Base-by-base conservation (phyloP, 2,797 vertebrate genomes). In the Molossus alvarezi region DNA sequence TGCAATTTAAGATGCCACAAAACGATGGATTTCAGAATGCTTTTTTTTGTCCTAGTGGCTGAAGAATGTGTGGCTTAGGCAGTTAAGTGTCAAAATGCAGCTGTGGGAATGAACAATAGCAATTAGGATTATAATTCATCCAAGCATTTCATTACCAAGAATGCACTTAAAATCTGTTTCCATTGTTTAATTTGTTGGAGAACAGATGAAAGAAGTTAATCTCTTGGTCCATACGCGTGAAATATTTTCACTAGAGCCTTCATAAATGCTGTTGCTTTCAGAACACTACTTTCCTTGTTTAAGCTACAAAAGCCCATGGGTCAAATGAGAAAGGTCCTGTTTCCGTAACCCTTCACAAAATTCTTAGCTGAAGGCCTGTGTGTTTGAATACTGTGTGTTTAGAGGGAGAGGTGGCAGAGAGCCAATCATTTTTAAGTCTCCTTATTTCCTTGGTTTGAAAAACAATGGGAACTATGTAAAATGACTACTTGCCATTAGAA, bases 271-370 rank as follows among this genome's bases (percentile, higher is more conserved):
- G 64, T 81, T 91, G 97, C 65, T 98, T 94, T 95, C 57, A 71
- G 95, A 95, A 98, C 98, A 98, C 95, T 98, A 33, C 94, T 86
- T 95, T 97, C 97, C 98, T 98, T 98, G 97, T 98, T 98, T 71
- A 1, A 76, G 75, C 84, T 81, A 92, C 93, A 97, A 92, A 97
- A 97, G 93, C 96, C 95, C 92, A 85, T 73, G 88, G 97, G 97
- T 79, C 96, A 97, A 97, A 97, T 92, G 91, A 97, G 97, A 95
- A 98, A 98, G 94, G 97, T 97, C 96, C 94, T 98, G 96, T 96
- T 98, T 98, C 98, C 25, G 88, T 97, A 98, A 98, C 95, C 97
- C 96, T 98, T 97, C 97, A 93, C 96, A 37, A 95, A 97, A 96
- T 33, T 80, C 96, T 97, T 96, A 96, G 97, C 98, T 93, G 88